Evolutionary conservation across 2,113 vertebrate genomes (phyloP).

Genomic region (Odocoileus virginianus): DNA sequence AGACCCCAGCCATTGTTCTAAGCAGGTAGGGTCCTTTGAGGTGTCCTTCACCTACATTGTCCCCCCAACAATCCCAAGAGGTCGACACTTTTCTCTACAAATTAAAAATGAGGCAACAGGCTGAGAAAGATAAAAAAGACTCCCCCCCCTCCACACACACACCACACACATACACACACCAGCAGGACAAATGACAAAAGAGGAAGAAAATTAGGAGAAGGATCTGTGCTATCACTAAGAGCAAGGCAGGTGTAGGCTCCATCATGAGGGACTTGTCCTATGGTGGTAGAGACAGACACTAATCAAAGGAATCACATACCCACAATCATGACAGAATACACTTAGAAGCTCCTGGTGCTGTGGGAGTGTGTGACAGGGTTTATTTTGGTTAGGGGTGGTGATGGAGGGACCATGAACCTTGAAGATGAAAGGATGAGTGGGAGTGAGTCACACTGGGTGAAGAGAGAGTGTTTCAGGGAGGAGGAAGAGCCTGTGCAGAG

Average conservation of each 20-base stretch:
- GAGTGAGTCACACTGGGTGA: not conserved
- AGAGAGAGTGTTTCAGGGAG: not conserved
- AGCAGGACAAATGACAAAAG: not conserved
- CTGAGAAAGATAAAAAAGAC: not conserved
- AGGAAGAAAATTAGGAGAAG: not conserved
- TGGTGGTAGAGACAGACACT: not conserved
- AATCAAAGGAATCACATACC: not conserved
- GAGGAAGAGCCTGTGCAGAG: not conserved
- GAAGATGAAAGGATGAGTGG: not conserved
- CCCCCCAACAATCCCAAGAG: not conserved
- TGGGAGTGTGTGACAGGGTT: not conserved
- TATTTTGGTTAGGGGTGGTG: not conserved
- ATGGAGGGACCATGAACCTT: not conserved
- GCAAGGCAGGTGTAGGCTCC: not conserved
- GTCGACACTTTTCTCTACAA: not conserved
- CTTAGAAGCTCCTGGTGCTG: not conserved
- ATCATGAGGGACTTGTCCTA: not conserved
- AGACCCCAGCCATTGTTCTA: not conserved
- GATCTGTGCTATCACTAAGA: not conserved
- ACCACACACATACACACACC: not conserved
- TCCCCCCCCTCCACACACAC: not conserved
- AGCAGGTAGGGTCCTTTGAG: not conserved
- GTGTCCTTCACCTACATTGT: not conserved
- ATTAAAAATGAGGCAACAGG: not conserved
- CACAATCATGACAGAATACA: not conserved